phyloP scores from a whole-genome alignment of 2,888 invertebrate genomes.

The Abrostola triplasia region DNA sequence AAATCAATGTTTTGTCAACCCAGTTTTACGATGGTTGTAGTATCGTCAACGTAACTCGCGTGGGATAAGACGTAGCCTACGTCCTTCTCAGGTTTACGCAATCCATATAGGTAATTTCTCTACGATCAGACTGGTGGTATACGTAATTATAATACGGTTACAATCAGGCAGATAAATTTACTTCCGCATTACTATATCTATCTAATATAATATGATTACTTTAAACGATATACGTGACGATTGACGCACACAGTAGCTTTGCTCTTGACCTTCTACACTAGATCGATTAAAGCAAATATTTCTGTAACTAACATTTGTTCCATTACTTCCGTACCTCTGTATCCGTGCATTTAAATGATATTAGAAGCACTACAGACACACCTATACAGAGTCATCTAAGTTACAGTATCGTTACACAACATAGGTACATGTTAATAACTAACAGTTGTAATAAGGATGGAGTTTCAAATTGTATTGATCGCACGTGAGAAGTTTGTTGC shows the following conservation, averaged over 20 bases:
- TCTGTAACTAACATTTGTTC: slow-evolving; percentile 2
- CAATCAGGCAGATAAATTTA: too few species aligned
- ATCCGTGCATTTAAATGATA: neutral
- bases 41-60: too few species aligned
- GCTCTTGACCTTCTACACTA: neutral
- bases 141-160: too few species aligned
- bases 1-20: too few species aligned
- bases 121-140: too few species aligned
- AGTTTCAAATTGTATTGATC: slow-evolving; percentile 41
- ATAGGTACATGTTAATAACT: neutral
- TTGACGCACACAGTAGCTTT: neutral
- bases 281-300: slow-evolving; percentile 4
- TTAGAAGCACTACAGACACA: neutral
- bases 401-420: neutral
- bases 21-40: too few species aligned
- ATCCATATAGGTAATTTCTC: too few species aligned
- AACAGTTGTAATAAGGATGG: neutral
- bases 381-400: neutral
- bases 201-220: neutral
- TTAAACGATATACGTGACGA: neutral
- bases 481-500: slow-evolving; percentile 27
- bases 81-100: too few species aligned
- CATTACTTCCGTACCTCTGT: neutral
- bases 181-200: too few species aligned
- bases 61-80: too few species aligned